Conservation (phyloP, 2,888 invertebrate genomes). For the Conistra vaccinii region DNA sequence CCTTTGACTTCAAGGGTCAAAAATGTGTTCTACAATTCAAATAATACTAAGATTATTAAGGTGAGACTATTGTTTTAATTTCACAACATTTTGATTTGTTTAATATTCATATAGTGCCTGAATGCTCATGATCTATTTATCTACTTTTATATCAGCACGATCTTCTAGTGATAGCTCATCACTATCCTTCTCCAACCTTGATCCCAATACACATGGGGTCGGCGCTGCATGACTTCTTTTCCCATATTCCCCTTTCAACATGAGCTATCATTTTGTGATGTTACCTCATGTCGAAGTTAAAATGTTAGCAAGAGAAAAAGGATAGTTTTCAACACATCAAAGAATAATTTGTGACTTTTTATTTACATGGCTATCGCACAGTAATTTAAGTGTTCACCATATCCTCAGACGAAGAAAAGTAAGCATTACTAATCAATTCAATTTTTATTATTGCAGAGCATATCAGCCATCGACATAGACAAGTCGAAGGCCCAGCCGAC, state of each 20-base stretch:
- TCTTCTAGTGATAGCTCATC: not conserved
- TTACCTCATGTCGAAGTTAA: not conserved
- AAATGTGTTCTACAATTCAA: slow-evolving; percentile 82
- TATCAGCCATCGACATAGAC: slow-evolving; percentile 79
- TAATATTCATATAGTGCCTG: not conserved
- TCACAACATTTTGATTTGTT: not conserved
- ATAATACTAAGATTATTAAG: slow-evolving; percentile 76
- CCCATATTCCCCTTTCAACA: not conserved
- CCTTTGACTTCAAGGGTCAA: slow-evolving; percentile 79
- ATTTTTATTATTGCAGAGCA: slow-evolving; percentile 73
- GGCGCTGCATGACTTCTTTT: not conserved
- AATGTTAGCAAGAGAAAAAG: not conserved
- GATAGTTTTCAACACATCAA: not conserved
- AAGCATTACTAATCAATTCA: not conserved
- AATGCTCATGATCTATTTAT: not conserved
- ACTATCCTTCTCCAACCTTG: not conserved
- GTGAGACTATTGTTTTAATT: slow-evolving; percentile 65
- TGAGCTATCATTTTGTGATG: not conserved
- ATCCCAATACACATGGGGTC: not conserved
- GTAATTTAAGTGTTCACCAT: not conserved
- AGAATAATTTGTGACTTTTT: not conserved
- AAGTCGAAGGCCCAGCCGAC: slow-evolving; percentile 73
- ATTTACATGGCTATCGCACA: not conserved
- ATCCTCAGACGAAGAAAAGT: not conserved
- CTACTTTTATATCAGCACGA: not conserved